Conservation (phyloP, 2,113 vertebrate genomes). For the Dunckerocampus dactyliophorus region DNA sequence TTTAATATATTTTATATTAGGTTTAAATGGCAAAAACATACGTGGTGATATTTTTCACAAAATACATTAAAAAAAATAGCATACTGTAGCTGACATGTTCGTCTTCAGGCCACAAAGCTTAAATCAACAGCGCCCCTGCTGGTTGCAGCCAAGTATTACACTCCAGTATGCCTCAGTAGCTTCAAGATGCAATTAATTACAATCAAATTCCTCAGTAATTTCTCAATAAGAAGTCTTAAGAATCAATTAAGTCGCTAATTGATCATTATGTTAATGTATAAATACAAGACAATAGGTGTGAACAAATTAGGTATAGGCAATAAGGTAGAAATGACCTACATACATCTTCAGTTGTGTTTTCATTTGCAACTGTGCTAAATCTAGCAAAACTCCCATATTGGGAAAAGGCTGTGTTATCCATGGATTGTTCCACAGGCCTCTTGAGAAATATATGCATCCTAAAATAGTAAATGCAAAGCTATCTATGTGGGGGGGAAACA, state of each 20-base stretch:
- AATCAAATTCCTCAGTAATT: no score
- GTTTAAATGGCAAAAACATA: constrained; percentile 2
- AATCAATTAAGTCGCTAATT: no score
- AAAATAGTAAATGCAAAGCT: neutral
- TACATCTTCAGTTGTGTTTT: constrained; percentile 5
- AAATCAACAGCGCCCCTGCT: no score
- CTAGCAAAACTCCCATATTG: constrained; percentile 18
- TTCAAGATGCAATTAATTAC: no score
- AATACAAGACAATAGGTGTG: constrained; percentile 9
- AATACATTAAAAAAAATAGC: no score
- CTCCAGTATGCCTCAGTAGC: no score
- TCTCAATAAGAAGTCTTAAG: no score
- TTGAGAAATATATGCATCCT: neutral
- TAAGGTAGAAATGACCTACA: constrained; percentile 9
- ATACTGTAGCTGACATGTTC: no score
- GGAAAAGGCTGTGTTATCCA: constrained; percentile 14
- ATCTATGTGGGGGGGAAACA: neutral
- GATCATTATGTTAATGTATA: neutral
- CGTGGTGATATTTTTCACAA: neutral
- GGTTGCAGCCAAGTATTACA: no score
- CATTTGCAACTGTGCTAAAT: constrained; percentile 10
- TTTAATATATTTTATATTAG: no score
- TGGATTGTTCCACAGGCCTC: constrained; percentile 20
- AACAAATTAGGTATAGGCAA: neutral
- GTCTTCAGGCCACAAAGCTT: no score